These are phyloP conservation scores for Tachystola acroxantha DNA, from an alignment of 2,888 invertebrate genomes.

Conservation along the genomic window DNA sequence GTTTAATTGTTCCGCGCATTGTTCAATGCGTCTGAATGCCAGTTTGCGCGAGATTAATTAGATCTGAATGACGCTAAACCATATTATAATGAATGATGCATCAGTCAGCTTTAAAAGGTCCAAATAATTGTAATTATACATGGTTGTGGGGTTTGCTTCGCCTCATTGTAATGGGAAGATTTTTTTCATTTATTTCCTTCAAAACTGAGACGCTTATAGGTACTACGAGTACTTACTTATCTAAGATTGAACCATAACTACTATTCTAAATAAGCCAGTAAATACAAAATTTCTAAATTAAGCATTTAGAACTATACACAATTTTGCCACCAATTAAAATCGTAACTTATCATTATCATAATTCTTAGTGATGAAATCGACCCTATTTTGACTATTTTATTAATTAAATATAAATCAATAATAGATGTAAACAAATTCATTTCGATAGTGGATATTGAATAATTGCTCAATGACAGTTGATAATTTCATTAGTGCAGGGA, in stretches of 20 bases:
- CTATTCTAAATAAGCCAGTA: no score
- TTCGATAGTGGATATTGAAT: slow-evolving; percentile 21
- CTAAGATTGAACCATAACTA: no score
- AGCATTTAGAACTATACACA: no score
- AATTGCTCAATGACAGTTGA: slow-evolving; percentile 28
- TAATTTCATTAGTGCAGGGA: slow-evolving; percentile 33
- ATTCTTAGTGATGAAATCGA: slow-evolving; percentile 5
- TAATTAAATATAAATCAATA: no score
- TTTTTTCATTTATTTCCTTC: neutral
- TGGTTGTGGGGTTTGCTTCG: no score
- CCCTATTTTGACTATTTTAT: slow-evolving; percentile 6
- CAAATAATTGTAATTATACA: no score
- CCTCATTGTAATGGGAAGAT: no score
- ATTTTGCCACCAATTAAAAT: no score
- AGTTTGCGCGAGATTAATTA: slow-evolving; percentile 6
- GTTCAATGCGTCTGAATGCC: slow-evolving; percentile 36
- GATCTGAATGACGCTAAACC: neutral
- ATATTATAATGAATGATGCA: neutral
- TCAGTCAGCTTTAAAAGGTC: neutral
- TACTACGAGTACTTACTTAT: no score
- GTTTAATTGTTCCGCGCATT: slow-evolving; percentile 58
- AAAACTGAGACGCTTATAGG: slow-evolving; percentile 4
- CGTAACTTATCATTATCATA: no score
- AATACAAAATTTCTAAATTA: no score
- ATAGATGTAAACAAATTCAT: slow-evolving; percentile 5